Conservation (phyloP, 1,140 invertebrate genomes). For the Drosophila sucinea region DNA sequence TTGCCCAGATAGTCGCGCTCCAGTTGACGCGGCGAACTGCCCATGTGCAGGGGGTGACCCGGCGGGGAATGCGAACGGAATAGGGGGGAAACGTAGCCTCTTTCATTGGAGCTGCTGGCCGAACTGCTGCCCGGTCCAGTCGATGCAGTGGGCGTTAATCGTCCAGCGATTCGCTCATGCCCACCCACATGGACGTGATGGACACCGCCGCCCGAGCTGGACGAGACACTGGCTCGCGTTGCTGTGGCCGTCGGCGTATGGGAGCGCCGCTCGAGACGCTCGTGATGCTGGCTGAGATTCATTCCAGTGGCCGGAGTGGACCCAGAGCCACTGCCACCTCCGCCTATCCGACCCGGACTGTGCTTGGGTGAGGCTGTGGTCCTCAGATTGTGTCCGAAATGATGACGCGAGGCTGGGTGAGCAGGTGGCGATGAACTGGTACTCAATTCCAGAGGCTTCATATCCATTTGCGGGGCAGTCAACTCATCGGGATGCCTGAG, state of each 20-base stretch:
- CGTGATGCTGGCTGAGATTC: constrained; percentile 55
- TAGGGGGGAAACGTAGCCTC: constrained; percentile 80
- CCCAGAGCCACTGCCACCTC: background rate
- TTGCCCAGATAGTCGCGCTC: constrained; percentile 78
- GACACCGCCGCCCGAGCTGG: constrained; percentile 33
- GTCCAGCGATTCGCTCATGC: constrained; percentile 40
- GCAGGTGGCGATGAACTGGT: constrained; percentile 60
- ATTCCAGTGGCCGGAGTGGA: constrained; percentile 33
- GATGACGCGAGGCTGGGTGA: constrained; percentile 56
- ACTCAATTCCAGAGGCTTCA: constrained; percentile 65
- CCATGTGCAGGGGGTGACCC: constrained; percentile 63
- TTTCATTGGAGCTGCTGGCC: constrained; percentile 63
- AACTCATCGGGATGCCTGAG: constrained; percentile 72
- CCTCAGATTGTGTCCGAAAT: constrained; percentile 60
- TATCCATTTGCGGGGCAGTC: constrained; percentile 69
- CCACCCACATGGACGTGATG: constrained; percentile 32
- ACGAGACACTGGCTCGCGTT: constrained; percentile 43
- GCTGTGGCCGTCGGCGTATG: constrained; percentile 67
- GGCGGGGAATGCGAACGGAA: constrained; percentile 75
- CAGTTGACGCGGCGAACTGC: constrained; percentile 58
- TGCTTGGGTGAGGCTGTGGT: constrained; percentile 61
- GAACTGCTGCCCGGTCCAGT: constrained; percentile 27
- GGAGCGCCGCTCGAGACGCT: constrained; percentile 49
- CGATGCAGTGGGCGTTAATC: constrained; percentile 51
- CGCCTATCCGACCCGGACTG: constrained; percentile 57